Evolutionary conservation across 2,113 vertebrate species (phyloP), one percentile per base, ranked within the genome.

Genomic region (Microtus montanus): DNA sequence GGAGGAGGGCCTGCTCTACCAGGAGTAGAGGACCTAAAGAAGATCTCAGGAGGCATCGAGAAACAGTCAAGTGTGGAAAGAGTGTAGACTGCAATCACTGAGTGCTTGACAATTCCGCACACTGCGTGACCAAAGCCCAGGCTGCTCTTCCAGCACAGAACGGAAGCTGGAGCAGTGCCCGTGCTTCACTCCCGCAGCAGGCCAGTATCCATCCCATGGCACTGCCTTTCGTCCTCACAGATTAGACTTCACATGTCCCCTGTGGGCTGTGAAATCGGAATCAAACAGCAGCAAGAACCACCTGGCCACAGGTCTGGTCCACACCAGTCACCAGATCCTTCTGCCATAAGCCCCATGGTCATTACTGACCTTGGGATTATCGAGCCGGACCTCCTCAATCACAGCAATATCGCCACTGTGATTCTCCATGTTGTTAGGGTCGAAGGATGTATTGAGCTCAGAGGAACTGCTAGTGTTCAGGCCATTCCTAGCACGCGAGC

Each of bases 241-340:
- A 35, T 35, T 49, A 70, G 35, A 52, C 20, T 64, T 12, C 9
- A 13, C 15, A 7, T 8, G 4, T 11, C 10, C 17, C 15, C 35
- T 11, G 2, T 7, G 22, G 86, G 73, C 10, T 13, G 47, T 20
- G 80, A 64, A 44, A 47, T 63, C 9, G 0, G 30, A 47, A 5
- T 3, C 3, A 63, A 47, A 54, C 35, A 44, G 30, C n/a, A 86
- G 44, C 4, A 8, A 78, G 24, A 24, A 54, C 47, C 22, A 12
- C 47, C 35, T 0, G 0, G 15, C 4, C 41, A 44, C 14, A 54
- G 11, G 22, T 11, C 20, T 17, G 13, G 9, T 1, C 87, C 10
- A 1, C 0, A 5, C 33, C 0, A 9, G 33, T 28, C 1, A 38
- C 24, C 71, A 28, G 0, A 5, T 28, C 66, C 58, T 74, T n/a